Base-by-base conservation (phyloP, 2,888 invertebrate genomes). In the Podabrus alpinus region DNA sequence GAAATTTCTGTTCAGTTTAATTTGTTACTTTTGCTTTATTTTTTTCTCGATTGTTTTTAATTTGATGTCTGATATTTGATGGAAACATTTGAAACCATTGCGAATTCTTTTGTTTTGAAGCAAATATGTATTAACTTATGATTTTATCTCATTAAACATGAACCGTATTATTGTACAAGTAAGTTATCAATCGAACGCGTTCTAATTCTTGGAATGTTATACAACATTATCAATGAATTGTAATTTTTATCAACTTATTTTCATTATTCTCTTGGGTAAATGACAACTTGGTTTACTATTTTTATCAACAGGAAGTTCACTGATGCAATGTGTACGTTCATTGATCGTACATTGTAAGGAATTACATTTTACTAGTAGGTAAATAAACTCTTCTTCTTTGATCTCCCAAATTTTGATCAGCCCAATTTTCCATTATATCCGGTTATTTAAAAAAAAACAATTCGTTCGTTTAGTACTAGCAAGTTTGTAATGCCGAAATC, bases 261-360 rank as follows among this genome's bases (percentile, higher is more conserved):
- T 45, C n/a, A 45, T 64, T 64, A 61, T 61, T 61, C 19, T n/a
- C 13, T 19, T 9, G 62, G 19, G 62, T 64, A 64, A 64, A 45
- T 9, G 45, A 45, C 45, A 45, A 15, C 62, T 62, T 15, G 16
- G 15, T 17, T 16, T 62, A 62, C 62, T 64, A 64, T 19, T 64
- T 64, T 64, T 64, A 64, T 64, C 62, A 64, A 64, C 62, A 64
- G 62, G 62, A 64, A 64, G 62, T 64, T 21, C 19, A 7, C 19
- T 64, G 21, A 19, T 21, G 62, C 62, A 64, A 64, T 64, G n/a
- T 64, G 11, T 64, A 19, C 19, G 62, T 64, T 64, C 62, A 64
- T 64, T 64, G 62, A 64, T 64, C 62, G 19, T 13, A 62, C 17
- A 62, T n/a, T 19, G 45, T 45, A 45, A 45, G 3, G 7, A 45